Evolutionary conservation across 2,888 invertebrate genomes (phyloP).

Genomic region (Tricholauxania praeusta): DNA sequence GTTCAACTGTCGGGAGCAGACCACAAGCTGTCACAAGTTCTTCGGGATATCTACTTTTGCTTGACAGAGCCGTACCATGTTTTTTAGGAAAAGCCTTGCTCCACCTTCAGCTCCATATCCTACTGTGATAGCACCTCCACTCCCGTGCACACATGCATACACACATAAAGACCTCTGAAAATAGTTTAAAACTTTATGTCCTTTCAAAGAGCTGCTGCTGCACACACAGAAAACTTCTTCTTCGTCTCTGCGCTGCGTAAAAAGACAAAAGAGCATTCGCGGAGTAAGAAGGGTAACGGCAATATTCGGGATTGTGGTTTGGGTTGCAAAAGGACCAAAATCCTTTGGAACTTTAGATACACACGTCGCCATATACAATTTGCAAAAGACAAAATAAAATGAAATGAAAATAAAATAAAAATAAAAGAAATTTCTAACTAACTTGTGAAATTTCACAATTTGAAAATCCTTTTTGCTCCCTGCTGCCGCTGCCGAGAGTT

Average conservation of each 20-base stretch:
- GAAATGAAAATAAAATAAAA: conserved; percentile 18
- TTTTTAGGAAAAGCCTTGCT: conserved; percentile 21
- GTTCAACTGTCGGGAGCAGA: conserved; percentile 62
- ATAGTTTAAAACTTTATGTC: conserved; percentile 40
- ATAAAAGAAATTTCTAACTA: conserved; percentile 48
- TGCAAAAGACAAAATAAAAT: conserved; percentile 46
- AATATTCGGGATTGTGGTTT: conserved; percentile 8
- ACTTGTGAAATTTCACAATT: conserved; percentile 55
- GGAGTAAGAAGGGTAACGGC: conserved; percentile 7
- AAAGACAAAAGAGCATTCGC: conserved; percentile 21
- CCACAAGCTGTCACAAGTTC: conserved; percentile 60
- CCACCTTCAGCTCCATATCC: background rate
- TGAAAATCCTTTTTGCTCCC: conserved; percentile 47
- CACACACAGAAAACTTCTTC: conserved; percentile 18
- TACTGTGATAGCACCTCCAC: background rate
- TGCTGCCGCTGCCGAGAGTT: conserved; percentile 19
- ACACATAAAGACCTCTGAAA: conserved; percentile 18
- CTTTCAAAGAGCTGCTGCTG: conserved; percentile 36
- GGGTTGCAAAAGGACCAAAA: conserved; percentile 8
- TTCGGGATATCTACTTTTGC: conserved; percentile 45
- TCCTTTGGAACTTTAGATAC: conserved; percentile 30
- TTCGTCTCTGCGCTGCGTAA: conserved; percentile 27
- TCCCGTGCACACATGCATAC: conserved; percentile 3
- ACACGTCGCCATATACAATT: conserved; percentile 34
- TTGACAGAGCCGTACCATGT: conserved; percentile 36